phyloP scores from a whole-genome alignment of 92 coral and sea anemone genomes.

The Paragorgia papillata region DNA sequence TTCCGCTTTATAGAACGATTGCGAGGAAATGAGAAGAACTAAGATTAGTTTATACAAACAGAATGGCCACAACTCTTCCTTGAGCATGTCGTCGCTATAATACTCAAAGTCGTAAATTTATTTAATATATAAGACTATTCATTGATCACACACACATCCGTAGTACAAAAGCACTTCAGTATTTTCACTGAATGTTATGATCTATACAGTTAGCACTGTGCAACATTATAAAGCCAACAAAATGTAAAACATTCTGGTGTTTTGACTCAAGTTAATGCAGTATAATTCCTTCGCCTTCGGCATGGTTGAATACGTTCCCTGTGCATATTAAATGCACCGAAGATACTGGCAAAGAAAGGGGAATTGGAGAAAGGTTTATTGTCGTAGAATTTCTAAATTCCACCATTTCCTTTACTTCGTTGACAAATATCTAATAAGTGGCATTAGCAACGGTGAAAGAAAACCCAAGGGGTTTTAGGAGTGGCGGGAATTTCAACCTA shows the following conservation, averaged over 20 bases:
- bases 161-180: background rate
- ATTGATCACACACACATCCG: background rate
- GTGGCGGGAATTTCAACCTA: conserved; percentile 42
- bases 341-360: no score
- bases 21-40: background rate
- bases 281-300: no score
- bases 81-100: no score
- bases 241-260: background rate
- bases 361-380: no score
- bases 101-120: no score
- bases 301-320: background rate
- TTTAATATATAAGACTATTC: no score
- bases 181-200: no score
- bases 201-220: no score
- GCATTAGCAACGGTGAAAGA: conserved; percentile 8
- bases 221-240: background rate
- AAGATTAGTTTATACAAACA: background rate
- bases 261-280: no score
- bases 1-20: background rate
- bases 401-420: background rate
- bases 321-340: background rate
- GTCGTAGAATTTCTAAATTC: no score
- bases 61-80: no score
- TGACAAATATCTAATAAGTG: conserved; percentile 22
- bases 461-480: conserved; percentile 4